Conservation (phyloP, 2,113 vertebrate genomes). For the Aptenodytes forsteri region DNA sequence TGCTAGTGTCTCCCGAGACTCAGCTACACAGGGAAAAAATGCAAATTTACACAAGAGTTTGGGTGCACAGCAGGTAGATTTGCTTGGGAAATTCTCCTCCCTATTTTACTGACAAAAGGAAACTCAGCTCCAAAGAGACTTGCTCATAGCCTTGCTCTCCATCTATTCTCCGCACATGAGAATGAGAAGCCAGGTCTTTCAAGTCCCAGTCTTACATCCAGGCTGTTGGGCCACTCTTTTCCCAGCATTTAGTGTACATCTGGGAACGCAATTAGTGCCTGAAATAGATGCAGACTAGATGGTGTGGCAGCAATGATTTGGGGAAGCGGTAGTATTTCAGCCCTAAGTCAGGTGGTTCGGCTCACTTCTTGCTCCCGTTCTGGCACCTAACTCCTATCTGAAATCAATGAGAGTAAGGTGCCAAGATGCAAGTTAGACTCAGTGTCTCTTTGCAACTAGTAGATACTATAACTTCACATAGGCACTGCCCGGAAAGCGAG, state of each 20-base stretch:
- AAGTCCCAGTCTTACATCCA: not conserved
- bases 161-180: accelerated
- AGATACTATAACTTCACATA: not conserved
- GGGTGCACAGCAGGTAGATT: not conserved
- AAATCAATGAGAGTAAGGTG: conserved; percentile 39
- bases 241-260: not conserved
- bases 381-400: conserved; percentile 6
- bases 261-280: not conserved
- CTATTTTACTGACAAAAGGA: not conserved
- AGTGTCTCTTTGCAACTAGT: not conserved
- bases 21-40: not conserved
- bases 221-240: not conserved
- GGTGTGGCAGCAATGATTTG: not conserved
- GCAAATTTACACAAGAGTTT: not conserved
- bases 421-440: conserved; percentile 38
- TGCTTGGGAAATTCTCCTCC: not conserved
- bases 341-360: not conserved
- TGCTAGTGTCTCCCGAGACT: not conserved
- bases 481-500: not conserved
- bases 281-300: not conserved
- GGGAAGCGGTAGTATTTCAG: not conserved
- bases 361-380: not conserved
- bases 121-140: not conserved
- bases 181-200: not conserved
- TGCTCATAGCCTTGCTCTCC: not conserved